Evolutionary conservation across 1,140 invertebrate species (phyloP).

Genomic region (Agrilus planipennis): DNA sequence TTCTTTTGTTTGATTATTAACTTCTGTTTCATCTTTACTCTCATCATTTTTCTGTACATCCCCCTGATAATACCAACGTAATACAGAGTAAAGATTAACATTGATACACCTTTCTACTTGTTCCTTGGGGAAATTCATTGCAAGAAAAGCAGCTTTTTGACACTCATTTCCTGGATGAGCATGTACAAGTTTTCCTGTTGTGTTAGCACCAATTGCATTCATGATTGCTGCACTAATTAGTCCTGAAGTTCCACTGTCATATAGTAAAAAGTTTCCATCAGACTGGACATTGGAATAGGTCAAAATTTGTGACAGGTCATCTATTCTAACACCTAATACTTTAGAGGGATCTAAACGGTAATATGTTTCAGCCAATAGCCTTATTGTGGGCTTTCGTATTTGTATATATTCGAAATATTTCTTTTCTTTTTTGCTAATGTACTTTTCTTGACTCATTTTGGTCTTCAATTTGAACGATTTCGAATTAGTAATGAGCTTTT

Average conservation of each 20-base stretch:
- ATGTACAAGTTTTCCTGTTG: conserved; percentile 54
- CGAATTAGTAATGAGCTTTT: conserved; percentile 78
- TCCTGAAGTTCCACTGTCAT: conserved; percentile 78
- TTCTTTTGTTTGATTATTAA: not conserved
- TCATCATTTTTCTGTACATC: conserved; percentile 18
- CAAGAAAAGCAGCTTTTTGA: conserved; percentile 61
- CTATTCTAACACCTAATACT: conserved; percentile 67
- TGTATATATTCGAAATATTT: conserved; percentile 77
- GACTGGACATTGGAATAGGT: conserved; percentile 67
- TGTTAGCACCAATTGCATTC: conserved; percentile 52
- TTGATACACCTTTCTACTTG: conserved; percentile 51
- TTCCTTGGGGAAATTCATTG: conserved; percentile 61
- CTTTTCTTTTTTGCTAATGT: conserved; percentile 85
- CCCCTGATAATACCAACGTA: conserved; percentile 50
- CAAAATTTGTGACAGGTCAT: conserved; percentile 78
- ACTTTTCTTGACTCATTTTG: conserved; percentile 88
- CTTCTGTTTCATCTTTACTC: not conserved
- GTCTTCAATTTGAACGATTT: conserved; percentile 78
- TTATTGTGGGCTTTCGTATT: conserved; percentile 60
- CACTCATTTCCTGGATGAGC: conserved; percentile 67
- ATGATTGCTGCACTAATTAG: conserved; percentile 71
- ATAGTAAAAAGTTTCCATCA: conserved; percentile 59
- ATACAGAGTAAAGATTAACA: conserved; percentile 59
- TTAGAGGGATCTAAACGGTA: conserved; percentile 63
- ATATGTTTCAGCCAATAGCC: conserved; percentile 65